phyloP scores from a whole-genome alignment of 2,888 invertebrate genomes.

The Nemotelus pantherinus region DNA sequence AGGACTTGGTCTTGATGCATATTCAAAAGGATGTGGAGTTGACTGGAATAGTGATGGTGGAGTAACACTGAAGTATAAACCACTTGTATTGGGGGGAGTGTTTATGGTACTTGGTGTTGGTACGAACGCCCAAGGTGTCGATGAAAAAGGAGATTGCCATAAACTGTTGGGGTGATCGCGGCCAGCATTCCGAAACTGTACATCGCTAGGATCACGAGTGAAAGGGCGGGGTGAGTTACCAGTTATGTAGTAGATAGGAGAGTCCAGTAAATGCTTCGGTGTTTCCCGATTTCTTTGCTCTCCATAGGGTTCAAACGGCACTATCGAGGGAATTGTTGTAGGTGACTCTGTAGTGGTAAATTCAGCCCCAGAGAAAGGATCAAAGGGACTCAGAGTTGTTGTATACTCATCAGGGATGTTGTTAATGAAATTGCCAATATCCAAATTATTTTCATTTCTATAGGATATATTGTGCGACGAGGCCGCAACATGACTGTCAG shows the following conservation, averaged over 20 bases:
- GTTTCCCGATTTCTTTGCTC: slow-evolving; percentile 58
- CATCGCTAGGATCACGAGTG: slow-evolving; percentile 62
- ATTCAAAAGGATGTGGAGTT: slow-evolving; percentile 34
- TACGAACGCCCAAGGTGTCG: slow-evolving; percentile 53
- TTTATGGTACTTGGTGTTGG: slow-evolving; percentile 62
- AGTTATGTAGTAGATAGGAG: slow-evolving; percentile 69
- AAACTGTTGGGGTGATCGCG: slow-evolving; percentile 42
- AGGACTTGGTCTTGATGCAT: slow-evolving; percentile 63
- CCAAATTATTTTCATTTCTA: slow-evolving; percentile 50
- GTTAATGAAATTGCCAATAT: slow-evolving; percentile 49
- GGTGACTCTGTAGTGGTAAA: slow-evolving; percentile 49
- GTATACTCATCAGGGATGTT: slow-evolving; percentile 43
- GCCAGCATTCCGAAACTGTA: slow-evolving; percentile 55
- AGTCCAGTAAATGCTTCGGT: slow-evolving; percentile 67
- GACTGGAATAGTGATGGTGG: slow-evolving; percentile 56
- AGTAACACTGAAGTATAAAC: slow-evolving; percentile 60
- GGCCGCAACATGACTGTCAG: slow-evolving; percentile 68
- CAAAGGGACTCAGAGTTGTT: background rate
- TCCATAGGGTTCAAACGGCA: slow-evolving; percentile 42
- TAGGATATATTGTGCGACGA: slow-evolving; percentile 54
- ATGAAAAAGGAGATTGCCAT: slow-evolving; percentile 50
- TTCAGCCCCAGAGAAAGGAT: slow-evolving; percentile 12
- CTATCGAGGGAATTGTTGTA: slow-evolving; percentile 44
- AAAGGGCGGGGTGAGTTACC: slow-evolving; percentile 69
- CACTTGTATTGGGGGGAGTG: slow-evolving; percentile 62